Base-by-base conservation (phyloP, 2,113 vertebrate genomes). In the Carlito syrichta region DNA sequence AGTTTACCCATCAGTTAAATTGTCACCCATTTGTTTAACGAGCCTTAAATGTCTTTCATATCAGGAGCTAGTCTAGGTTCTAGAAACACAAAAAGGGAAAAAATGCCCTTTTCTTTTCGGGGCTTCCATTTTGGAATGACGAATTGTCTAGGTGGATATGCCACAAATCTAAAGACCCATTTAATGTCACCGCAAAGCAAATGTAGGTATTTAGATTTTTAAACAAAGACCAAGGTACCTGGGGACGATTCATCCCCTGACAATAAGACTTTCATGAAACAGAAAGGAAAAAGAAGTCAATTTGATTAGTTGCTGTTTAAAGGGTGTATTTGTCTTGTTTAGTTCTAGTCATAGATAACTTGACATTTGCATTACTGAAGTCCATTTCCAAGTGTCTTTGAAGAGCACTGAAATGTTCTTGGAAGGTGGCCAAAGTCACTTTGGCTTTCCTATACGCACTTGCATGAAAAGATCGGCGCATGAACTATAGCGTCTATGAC, bases 341-440 rank as follows among this genome's bases (percentile, higher is more conserved):
- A 91, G 35, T 40, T 96, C 78, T 93, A 83, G 43, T 86, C 27
- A 66, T 73, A 93, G 60, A 74, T 79, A 96, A 56, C 52, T 93
- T 93, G 86, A 95, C 58, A 95, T 93, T 86, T 71, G 30, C 86
- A 73, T 96, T 76, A 82, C 74, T 60, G 52, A 68, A 90, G 58
- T 85, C 87, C 63, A 87, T 94, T 92, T 97, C 48, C 69, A 86
- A 81, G 58, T 74, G 40, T 32, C 60, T 94, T 88, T 79, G 58
- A 92, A 96, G n/a, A 94, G 25, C 14, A 32, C 2, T 71, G 82
- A 87, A 87, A 82, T 54, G n/a, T 79, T 88, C 54, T 88, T 96
- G 56, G 88, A 91, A 69, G 20, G 12, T 69, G 38, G 54, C 56
- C 81, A 96, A 76, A 40, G 16, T 9, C 11, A 54, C 73, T 90